These are phyloP conservation scores for Drosophila fuyamai DNA, from an alignment of 1,140 invertebrate species.

Conservation along the genomic window DNA sequence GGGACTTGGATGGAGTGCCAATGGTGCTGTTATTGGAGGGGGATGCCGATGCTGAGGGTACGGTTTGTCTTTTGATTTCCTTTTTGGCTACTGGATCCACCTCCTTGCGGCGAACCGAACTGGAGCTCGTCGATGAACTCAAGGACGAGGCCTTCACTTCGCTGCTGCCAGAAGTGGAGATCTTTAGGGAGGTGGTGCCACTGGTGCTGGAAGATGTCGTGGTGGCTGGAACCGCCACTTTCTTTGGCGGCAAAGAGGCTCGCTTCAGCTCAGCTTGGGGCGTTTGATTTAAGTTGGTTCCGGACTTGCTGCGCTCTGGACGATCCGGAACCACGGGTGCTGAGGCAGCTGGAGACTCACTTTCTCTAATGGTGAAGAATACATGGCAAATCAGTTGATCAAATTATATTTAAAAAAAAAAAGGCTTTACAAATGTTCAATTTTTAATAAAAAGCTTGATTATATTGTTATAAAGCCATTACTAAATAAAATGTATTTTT, in stretches of 20 bases:
- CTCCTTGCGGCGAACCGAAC: conserved; percentile 61
- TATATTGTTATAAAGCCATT: too few relatives aligned
- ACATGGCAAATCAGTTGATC: too few relatives aligned
- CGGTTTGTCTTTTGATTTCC: conserved; percentile 85
- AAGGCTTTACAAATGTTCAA: too few relatives aligned
- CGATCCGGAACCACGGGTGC: conserved; percentile 70
- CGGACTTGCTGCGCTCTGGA: conserved; percentile 76
- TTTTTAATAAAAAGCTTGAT: neutral
- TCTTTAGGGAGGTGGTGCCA: conserved; percentile 21
- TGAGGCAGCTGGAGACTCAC: conserved; percentile 51
- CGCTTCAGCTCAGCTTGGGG: conserved; percentile 54
- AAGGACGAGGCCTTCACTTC: conserved; percentile 40
- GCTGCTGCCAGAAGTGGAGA: conserved; percentile 83
- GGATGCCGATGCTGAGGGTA: conserved; percentile 84
- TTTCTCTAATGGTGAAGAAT: conserved; percentile 40
- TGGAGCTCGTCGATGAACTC: conserved; percentile 39
- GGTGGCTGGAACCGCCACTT: conserved; percentile 47
- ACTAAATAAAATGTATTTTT: too few relatives aligned
- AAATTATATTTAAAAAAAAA: too few relatives aligned
- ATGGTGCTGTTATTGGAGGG: conserved; percentile 83
- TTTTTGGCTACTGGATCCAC: conserved; percentile 71
- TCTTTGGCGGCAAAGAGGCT: conserved; percentile 72
- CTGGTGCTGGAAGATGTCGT: conserved; percentile 23
- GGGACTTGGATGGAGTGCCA: conserved; percentile 61
- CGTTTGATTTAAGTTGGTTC: conserved; percentile 51